Evolutionary conservation across 2,797 vertebrate genomes (phyloP), one percentile per base, ranked within the genome.

Genomic region (Eidolon dupreanum): DNA sequence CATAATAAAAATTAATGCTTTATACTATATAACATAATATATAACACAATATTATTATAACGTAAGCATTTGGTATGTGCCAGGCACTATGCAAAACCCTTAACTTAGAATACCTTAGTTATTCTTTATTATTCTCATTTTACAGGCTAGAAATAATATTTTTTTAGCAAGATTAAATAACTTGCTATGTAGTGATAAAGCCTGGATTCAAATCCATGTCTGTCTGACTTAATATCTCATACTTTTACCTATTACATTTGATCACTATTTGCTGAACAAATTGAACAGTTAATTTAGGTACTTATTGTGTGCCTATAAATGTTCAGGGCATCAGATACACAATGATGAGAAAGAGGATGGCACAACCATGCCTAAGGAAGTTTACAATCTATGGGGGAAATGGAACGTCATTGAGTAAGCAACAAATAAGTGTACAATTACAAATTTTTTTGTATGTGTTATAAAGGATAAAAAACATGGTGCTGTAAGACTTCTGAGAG

Each of bases 91-190:
- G 6, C 11, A 88, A 55, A 87, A 70, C 33, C 75, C 31, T 66
- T 82, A 51, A 74, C 36, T 81, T 81, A n/a, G 0, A 61, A 41
- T 70, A 73, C 16, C 38, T 88, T 10, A 36, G 28, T 59, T 89
- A 26, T 78, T 92, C 31, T 20, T 55, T 6, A 38, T 24, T 57
- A 26, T 19, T 68, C 0, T 71, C 3, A 63, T 82, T 68, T 74
- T 43, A 28, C 2, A 59, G 38, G 12, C 2, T 82, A 51, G 83
- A 65, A 26, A 74, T 83, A 24, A 68, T 15, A 15, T 49, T 49
- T 83, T 83, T 59, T 93, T 65, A 59, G 33, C 9, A 90, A 90
- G 17, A 90, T n/a, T 16, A 83, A 93, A 57, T 85, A 79, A 63
- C 12, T 75, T 46, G 2, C n/a, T 63, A n/a, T 31, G 28, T n/a